Percentiles rank a stretch among this genome's conserved stretches.
These are phyloP conservation scores for Phenganax subtilis DNA, from an alignment of 92 coral and sea anemone genomes.

Conservation along the genomic window DNA sequence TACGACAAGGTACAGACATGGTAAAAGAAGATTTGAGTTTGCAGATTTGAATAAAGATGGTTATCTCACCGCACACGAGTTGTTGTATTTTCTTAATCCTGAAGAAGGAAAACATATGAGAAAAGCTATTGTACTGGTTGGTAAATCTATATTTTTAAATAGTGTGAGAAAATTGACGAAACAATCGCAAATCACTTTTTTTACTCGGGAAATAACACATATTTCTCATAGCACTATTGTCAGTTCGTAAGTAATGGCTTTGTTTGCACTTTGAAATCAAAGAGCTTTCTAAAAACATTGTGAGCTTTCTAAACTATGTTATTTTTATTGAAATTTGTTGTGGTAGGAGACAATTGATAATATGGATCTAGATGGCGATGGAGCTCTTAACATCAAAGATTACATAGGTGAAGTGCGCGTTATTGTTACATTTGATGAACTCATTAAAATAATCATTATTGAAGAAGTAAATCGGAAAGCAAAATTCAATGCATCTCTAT, in stretches of 20 bases:
- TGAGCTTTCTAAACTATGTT: too few species aligned
- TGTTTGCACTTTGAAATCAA: neutral
- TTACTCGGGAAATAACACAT: neutral
- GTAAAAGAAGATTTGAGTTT: conserved; percentile 47
- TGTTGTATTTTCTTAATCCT: conserved; percentile 55
- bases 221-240: too few species aligned
- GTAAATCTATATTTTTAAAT: neutral
- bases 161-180: neutral
- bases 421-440: too few species aligned
- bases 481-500: too few species aligned
- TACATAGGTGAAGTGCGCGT: conserved; percentile 43
- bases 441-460: too few species aligned
- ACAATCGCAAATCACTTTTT: neutral
- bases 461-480: too few species aligned
- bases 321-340: neutral
- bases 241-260: neutral
- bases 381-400: conserved; percentile 52
- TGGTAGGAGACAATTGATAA: conserved; percentile 56
- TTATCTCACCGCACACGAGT: conserved; percentile 44
- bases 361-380: conserved; percentile 55
- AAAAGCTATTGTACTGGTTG: conserved; percentile 48
- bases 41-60: conserved; percentile 50
- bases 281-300: neutral
- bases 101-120: conserved; percentile 62
- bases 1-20: conserved; percentile 48